A percentile compares a stretch with the other conserved stretches of the same genome.
phyloP scores from a whole-genome alignment of 1,140 invertebrate genomes.

The Papilio polytes region DNA sequence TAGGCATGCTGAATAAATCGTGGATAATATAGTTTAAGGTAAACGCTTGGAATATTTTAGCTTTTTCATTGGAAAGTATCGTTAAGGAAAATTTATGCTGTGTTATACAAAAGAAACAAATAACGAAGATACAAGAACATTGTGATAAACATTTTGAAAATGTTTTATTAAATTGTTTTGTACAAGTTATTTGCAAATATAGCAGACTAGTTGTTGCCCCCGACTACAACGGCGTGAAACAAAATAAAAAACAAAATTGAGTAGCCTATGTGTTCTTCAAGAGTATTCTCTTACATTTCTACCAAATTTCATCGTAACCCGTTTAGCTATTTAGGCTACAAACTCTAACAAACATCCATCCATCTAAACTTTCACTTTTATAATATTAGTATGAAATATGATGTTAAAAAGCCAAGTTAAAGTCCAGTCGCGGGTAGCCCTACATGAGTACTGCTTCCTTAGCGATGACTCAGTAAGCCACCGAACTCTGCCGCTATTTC shows the following conservation, averaged over 20 bases:
- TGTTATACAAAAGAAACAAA: background rate
- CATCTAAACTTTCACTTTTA: too few species aligned
- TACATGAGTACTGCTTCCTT: slow-evolving; percentile 24
- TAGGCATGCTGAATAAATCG: background rate
- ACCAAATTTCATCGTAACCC: too few species aligned
- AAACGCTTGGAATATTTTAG: background rate
- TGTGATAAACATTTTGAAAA: background rate
- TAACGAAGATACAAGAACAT: background rate
- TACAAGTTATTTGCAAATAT: background rate
- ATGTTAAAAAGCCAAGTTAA: background rate
- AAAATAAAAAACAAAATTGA: too few species aligned
- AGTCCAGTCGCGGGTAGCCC: background rate
- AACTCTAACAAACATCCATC: too few species aligned
- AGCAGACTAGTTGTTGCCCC: too few species aligned
- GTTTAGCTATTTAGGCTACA: too few species aligned
- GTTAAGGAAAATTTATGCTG: background rate
- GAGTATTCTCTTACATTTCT: too few species aligned
- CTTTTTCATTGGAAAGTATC: background rate
- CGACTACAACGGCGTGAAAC: too few species aligned
- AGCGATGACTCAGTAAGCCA: slow-evolving; percentile 36
- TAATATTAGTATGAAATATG: too few species aligned
- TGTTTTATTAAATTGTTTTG: background rate
- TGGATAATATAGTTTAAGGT: background rate
- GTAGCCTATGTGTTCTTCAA: too few species aligned
- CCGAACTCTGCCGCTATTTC: slow-evolving; percentile 45